A percentile compares a stretch with the other conserved stretches of the same genome.
phyloP scores from a whole-genome alignment of 2,113 vertebrate species.

The Cyphomyrus discorhynchus region DNA sequence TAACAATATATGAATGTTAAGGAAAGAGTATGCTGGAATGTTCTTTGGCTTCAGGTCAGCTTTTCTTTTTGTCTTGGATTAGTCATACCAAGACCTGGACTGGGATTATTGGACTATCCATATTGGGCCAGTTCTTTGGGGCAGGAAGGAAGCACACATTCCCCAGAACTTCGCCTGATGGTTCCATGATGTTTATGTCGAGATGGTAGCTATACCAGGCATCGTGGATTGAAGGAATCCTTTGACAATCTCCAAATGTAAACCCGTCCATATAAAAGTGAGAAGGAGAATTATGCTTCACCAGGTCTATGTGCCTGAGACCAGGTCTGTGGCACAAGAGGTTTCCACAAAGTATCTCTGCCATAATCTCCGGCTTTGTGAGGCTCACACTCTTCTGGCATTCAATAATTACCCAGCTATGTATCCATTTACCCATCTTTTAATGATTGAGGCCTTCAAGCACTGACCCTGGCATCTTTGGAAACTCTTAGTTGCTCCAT shows the following conservation, averaged over 20 bases:
- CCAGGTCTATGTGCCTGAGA: not conserved
- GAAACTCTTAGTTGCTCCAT: not conserved
- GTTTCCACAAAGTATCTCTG: not conserved
- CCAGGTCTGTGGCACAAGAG: not conserved
- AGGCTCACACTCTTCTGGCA: not conserved
- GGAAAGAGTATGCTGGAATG: not conserved
- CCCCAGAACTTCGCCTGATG: not conserved
- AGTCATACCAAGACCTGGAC: not conserved
- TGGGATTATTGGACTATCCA: not conserved
- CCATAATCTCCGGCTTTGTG: not conserved
- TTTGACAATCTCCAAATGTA: not conserved
- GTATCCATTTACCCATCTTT: not conserved
- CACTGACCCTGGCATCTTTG: not conserved
- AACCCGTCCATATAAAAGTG: not conserved
- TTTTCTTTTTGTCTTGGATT: not conserved
- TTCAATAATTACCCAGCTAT: not conserved
- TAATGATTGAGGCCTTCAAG: not conserved
- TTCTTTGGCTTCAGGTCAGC: not conserved
- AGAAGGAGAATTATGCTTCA: not conserved
- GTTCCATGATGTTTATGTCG: not conserved
- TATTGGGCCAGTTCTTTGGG: not conserved
- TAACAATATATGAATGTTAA: not conserved
- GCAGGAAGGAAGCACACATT: not conserved
- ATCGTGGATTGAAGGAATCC: not conserved
- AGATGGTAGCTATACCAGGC: not conserved